Base-by-base conservation (phyloP, 2,888 invertebrate genomes). In the Hemithea aestivaria region DNA sequence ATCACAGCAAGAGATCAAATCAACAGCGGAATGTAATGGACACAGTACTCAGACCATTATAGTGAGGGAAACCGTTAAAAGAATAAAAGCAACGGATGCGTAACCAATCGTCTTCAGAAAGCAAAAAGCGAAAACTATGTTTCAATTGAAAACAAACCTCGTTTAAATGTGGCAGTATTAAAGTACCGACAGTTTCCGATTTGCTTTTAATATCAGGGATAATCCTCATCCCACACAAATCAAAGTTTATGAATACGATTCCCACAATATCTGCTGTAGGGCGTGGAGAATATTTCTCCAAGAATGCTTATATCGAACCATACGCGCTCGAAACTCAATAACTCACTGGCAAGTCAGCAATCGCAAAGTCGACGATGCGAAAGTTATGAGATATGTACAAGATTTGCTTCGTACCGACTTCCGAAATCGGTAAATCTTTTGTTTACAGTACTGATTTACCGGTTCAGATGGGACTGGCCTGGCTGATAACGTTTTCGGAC, bases 1-100 rank as follows among this genome's bases (percentile, higher is more conserved):
- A 67, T 71, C 66, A 66, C 44, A 34, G 43, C 29, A 47, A 46
- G 51, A 53, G 58, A 66, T 68, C 65, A 58, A 64, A 69, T 67
- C 62, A 58, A 51, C 51, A 54, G 54, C 51, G 58, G 60, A 62
- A 66, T 65, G 65, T 53, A 51, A 57, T 60, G 58, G 58, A 52
- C 49, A 42, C 45, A 48, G 43, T 43, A 45, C 41, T n/a, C 16
- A 16, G 16, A 2, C 2, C 5, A 56, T 51, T 32, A 26, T 36
- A 21, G 20, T 27, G 25, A 51, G 32, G 25, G 40, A 42, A 45
- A 35, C 48, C 48, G 40, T 49, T 47, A 54, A 45, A 22, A 39
- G 45, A 45, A 49, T 51, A 45, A 52, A 46, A 32, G 31, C 38
- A 38, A 34, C 43, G 37, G 26, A 46, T 33, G 42, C 42, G 48